A percentile compares a stretch with the other conserved stretches of the same genome.
Evolutionary conservation across 2,113 vertebrate species (phyloP).

Genomic region (Fulmarus glacialis): DNA sequence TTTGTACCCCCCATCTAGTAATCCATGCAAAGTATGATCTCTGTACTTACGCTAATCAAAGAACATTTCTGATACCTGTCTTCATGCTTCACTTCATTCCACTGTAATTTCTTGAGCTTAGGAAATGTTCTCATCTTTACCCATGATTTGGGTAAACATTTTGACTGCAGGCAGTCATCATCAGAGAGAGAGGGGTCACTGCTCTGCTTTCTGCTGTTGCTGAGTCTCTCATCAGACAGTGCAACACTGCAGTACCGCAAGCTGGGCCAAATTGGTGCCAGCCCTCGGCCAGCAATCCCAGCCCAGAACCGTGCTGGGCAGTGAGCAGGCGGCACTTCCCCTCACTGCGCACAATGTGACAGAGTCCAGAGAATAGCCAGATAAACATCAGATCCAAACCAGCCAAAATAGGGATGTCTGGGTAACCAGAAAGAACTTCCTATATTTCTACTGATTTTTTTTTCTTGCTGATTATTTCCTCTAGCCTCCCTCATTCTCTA

Average conservation of each 20-base stretch:
- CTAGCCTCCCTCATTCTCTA: not conserved
- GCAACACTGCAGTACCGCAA: not conserved
- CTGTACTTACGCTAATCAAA: not conserved
- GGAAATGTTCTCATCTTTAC: not conserved
- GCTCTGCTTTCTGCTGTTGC: not conserved
- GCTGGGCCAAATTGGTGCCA: not conserved
- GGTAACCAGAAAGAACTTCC: not conserved
- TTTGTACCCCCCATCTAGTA: not conserved
- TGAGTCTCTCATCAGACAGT: not conserved
- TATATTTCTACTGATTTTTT: not conserved
- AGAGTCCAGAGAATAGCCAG: not conserved
- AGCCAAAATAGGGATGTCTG: not conserved
- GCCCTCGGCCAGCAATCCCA: not conserved
- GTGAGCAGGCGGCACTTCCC: not conserved
- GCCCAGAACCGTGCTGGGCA: not conserved
- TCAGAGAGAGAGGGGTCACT: not conserved
- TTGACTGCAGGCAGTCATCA: not conserved
- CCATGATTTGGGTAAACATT: not conserved
- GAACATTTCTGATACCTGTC: not conserved
- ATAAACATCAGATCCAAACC: not conserved
- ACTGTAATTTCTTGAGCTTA: not conserved
- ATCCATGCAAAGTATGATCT: not conserved
- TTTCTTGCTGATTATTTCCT: not conserved
- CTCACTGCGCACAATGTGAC: not conserved
- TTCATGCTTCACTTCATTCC: not conserved